Evolutionary conservation across 2,888 invertebrate genomes (phyloP).

Genomic region (Ophraella communa): DNA sequence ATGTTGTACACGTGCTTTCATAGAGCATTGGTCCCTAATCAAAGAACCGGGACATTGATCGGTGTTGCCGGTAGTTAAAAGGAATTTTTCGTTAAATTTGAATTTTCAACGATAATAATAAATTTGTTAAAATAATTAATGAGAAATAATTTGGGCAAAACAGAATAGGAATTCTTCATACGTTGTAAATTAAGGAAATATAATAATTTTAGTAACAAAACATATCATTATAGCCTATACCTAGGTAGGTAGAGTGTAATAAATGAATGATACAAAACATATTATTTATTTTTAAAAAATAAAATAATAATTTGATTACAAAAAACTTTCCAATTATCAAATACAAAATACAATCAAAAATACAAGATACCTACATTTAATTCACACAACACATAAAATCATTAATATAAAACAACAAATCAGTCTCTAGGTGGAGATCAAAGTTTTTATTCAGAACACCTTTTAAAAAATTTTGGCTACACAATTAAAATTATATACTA

Average conservation of each 20-base stretch:
- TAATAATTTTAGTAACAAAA: too few relatives aligned
- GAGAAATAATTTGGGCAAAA: too few relatives aligned
- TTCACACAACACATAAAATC: background rate
- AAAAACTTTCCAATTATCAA: background rate
- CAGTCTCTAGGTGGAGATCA: constrained; percentile 1
- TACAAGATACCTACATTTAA: background rate
- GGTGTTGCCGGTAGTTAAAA: constrained; percentile 6
- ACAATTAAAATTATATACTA: too few relatives aligned
- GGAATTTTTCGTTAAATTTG: too few relatives aligned
- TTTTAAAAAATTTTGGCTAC: too few relatives aligned
- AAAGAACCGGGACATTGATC: constrained; percentile 13
- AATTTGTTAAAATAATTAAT: too few relatives aligned
- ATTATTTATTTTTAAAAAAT: background rate
- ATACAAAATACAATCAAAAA: background rate
- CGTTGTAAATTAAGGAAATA: too few relatives aligned
- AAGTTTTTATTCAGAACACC: too few relatives aligned
- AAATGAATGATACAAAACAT: background rate
- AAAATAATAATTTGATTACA: background rate
- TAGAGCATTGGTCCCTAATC: constrained; percentile 22
- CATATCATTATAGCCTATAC: too few relatives aligned
- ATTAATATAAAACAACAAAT: background rate
- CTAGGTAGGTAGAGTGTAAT: too few relatives aligned
- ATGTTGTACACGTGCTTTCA: constrained; percentile 22
- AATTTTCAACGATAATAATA: too few relatives aligned
- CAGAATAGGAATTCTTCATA: too few relatives aligned